Base-by-base conservation (phyloP, 2,113 vertebrate genomes). In the Vimba vimba region DNA sequence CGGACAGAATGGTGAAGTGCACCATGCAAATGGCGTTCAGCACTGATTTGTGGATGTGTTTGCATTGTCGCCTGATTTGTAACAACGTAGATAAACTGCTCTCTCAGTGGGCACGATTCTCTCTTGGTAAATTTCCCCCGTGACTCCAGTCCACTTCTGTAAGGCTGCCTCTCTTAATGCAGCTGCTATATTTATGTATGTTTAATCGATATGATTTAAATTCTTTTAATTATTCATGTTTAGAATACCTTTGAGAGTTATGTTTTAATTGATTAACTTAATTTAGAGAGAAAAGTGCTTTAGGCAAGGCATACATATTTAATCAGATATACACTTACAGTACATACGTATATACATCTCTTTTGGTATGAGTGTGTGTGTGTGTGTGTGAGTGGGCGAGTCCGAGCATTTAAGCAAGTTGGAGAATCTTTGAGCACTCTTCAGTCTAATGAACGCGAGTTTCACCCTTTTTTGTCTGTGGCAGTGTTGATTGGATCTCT, bases 191-290 rank as follows among this genome's bases (percentile, higher is more conserved):
- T 71, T 55, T 3, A 68, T 71, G 25, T 52, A 55, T 55, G 80
- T 55, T 82, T 69, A 69, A 82, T 82, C 8, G 30, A 50, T 57
- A 57, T 57, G 55, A 21, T 52, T 52, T n/a, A n/a, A 30, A 52
- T 36, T 55, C 4, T 52, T 82, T 64, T 50, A 69, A 68, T 82
- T 27, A 82, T 68, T 82, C 23, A 82, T 30, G 25, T 50, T 66
- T 82, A 23, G 25, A 68, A 66, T 21, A 30, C 39, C 60, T 27
- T 39, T 64, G 43, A 23, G 79, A 82, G 19, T 82, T 68, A 30
- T 15, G 45, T 52, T 25, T 81, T 82, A 69, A 82, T 50, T 82
- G 43, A 69, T 69, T 82, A 50, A 30, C 43, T 66, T 69, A 33
- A 11, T 82, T 27, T 17, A 59, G 52, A 12, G 21, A 59, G 80